Base-by-base conservation (phyloP, 1,140 invertebrate genomes). In the Halesus radiatus region DNA sequence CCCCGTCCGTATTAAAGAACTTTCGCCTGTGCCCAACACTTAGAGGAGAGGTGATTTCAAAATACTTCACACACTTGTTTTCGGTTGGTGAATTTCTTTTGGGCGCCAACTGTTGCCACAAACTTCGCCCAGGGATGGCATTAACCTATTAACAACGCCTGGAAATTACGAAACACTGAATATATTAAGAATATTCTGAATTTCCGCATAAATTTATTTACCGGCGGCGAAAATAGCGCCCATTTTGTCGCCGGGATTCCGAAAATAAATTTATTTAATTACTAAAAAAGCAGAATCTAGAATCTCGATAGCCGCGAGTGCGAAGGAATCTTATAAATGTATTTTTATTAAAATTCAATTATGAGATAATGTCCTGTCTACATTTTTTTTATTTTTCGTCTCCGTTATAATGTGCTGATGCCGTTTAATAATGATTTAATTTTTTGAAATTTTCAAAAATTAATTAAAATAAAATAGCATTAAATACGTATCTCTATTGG, bases 51-150 rank as follows among this genome's bases (percentile, higher is more conserved):
- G 62, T 66, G 32, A 66, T 66, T 16, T 66, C 26, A 66, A 37
- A 66, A 66, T 66, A 26, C 62, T 66, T 66, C 62, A 66, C 62
- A 66, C 62, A 66, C 62, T 66, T 66, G 62, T 66, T 66, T 66
- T 66, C 62, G 62, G 62, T 66, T 66, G 26, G 62, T 29, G 62
- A 66, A 66, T 66, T 66, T 66, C 62, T 66, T 66, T 32, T 26
- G 16, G 29, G 22, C 29, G 29, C 62, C 62, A 66, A 66, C 62
- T 66, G 62, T 66, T 66, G 62, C 62, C 62, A 66, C 16, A 37
- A 66, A 26, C 29, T 66, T 66, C 7, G 22, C 29, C 29, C 5
- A 10, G 62, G 29, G 29, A 32, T 26, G 29, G 29, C 29, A 66
- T 66, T 37, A 66, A 66, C 62, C 62, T 66, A 7, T 66, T 66